These are phyloP conservation scores for Brachionus calyciflorus DNA, from an alignment of 1,140 invertebrate genomes.

Conservation along the genomic window DNA sequence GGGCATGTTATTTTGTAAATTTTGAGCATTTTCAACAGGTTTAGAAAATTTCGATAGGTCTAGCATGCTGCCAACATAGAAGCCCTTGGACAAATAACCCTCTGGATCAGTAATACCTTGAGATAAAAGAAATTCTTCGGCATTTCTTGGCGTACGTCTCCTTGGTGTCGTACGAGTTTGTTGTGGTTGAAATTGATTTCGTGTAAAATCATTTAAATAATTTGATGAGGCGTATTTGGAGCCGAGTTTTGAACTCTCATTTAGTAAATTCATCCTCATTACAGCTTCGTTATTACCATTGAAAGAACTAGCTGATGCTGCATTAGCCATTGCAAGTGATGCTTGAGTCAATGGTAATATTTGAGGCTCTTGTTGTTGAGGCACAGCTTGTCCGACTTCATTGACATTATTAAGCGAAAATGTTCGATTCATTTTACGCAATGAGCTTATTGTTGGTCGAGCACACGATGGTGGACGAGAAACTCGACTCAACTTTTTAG, in stretches of 20 bases:
- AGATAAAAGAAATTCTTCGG: slow-evolving; percentile 19
- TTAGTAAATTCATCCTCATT: background rate
- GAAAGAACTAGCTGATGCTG: background rate
- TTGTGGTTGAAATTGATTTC: slow-evolving; percentile 1
- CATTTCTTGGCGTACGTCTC: slow-evolving; percentile 14
- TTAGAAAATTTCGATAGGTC: slow-evolving; percentile 16
- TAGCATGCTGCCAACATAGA: slow-evolving; percentile 42
- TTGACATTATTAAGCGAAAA: slow-evolving; percentile 43
- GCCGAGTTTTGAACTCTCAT: background rate
- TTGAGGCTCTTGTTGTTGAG: slow-evolving; percentile 20
- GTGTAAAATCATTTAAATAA: slow-evolving; percentile 28
- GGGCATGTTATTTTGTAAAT: background rate
- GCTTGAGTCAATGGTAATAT: slow-evolving; percentile 11
- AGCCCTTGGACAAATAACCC: slow-evolving; percentile 33
- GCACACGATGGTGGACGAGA: slow-evolving; percentile 42
- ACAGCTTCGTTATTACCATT: background rate
- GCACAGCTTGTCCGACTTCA: background rate
- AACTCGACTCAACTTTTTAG: slow-evolving; percentile 14
- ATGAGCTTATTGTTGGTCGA: slow-evolving; percentile 39
- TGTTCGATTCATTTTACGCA: slow-evolving; percentile 46
- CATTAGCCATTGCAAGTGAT: slow-evolving; percentile 13
- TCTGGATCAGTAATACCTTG: slow-evolving; percentile 25
- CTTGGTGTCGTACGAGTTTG: slow-evolving; percentile 34
- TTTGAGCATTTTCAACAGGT: background rate
- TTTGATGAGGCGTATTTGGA: slow-evolving; percentile 41